Evolutionary conservation across 2,113 vertebrate genomes (phyloP).

Genomic region (Phalacrocorax aristotelis): DNA sequence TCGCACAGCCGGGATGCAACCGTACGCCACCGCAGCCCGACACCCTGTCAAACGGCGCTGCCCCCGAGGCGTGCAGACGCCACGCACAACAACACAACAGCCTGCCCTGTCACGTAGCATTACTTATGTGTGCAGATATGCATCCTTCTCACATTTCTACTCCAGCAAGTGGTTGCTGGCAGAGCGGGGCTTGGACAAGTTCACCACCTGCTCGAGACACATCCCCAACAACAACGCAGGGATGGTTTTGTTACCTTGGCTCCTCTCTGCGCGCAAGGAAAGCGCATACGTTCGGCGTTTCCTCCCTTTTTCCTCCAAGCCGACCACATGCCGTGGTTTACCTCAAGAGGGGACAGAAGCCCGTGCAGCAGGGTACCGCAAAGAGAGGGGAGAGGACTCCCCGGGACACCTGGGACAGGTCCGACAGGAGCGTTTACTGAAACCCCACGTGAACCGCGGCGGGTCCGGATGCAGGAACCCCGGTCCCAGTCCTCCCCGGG

Average conservation of each 20-base stretch:
- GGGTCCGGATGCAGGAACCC: neutral
- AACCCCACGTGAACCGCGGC: neutral
- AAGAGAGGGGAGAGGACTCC: neutral
- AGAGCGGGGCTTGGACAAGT: neutral
- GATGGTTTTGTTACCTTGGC: neutral
- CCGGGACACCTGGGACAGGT: neutral
- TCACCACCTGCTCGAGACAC: slow-evolving; percentile 34
- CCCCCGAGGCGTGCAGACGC: neutral
- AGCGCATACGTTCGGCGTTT: fast-evolving
- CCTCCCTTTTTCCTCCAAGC: neutral
- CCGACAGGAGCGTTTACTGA: neutral
- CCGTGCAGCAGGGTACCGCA: fast-evolving
- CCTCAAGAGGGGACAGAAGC: neutral
- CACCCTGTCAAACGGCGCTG: neutral
- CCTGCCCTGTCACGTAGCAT: slow-evolving; percentile 54
- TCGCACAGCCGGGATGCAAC: neutral
- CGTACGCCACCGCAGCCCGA: neutral
- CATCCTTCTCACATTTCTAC: slow-evolving; percentile 56
- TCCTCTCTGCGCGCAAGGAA: fast-evolving
- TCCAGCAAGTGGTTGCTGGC: slow-evolving; percentile 59
- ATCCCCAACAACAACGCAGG: neutral
- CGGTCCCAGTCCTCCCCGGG: neutral
- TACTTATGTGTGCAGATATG: slow-evolving; percentile 47
- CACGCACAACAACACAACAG: neutral
- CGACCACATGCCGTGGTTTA: neutral